These are phyloP conservation scores for Aphelenchoides besseyi DNA, from an alignment of 1,140 invertebrate species.

Conservation along the genomic window DNA sequence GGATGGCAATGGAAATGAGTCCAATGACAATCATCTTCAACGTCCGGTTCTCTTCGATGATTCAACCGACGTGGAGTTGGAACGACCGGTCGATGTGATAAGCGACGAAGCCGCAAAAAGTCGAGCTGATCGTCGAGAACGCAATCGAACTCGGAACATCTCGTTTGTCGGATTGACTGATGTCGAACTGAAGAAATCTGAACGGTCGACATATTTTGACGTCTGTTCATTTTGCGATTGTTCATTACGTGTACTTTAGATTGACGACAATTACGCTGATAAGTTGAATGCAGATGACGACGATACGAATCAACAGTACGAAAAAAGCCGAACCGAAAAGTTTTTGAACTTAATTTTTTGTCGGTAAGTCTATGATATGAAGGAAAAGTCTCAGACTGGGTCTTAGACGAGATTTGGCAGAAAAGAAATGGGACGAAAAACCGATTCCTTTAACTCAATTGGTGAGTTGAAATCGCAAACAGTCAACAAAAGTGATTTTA, in stretches of 20 bases:
- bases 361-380: slow-evolving; percentile 23
- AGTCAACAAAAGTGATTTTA: slow-evolving; percentile 29
- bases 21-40: not conserved
- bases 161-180: not conserved
- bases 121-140: not conserved
- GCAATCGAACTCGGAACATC: not conserved
- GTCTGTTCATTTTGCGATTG: not conserved
- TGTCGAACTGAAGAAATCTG: slow-evolving; percentile 1
- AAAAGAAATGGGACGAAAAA: slow-evolving; percentile 46
- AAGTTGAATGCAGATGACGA: slow-evolving; percentile 7
- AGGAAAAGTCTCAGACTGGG: slow-evolving; percentile 23
- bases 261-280: not conserved
- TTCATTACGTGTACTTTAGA: not conserved
- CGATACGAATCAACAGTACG: slow-evolving; percentile 22
- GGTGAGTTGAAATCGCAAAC: slow-evolving; percentile 33
- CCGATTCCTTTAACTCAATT: slow-evolving; percentile 44
- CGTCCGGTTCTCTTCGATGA: not conserved
- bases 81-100: not conserved
- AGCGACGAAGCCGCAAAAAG: not conserved
- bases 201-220: not conserved
- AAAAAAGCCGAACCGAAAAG: slow-evolving; percentile 45
- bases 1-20: no score
- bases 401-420: slow-evolving; percentile 51
- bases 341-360: slow-evolving; percentile 43
- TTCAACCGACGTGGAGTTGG: not conserved